Evolutionary conservation across 2,113 vertebrate genomes (phyloP), one percentile per base, ranked within the genome.

Genomic region (Cricetomys ansorgei): DNA sequence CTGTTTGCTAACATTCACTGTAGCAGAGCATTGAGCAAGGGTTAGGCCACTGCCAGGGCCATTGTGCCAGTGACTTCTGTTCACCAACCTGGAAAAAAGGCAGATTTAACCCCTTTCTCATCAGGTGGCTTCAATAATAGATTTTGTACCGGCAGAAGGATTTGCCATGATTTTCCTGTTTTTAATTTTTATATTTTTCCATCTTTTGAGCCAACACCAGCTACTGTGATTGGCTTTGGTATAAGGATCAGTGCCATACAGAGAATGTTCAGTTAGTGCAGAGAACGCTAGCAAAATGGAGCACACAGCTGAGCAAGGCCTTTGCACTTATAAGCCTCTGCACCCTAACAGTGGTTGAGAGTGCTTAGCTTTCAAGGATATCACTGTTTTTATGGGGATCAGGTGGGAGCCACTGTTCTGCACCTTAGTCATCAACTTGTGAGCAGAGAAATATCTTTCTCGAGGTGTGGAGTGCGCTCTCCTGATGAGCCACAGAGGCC

Each of bases 391-490:
- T 62, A 27, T 5, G 1, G 0, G 0, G 34, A 85, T 64, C 8
- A 1, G 67, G 92, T 5, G 53, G 31, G 81, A 96, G 67, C 76
- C 45, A 8, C 31, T 72, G 64, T 34, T 93, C n/a, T 3, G 0
- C 27, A 0, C 40, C 55, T 62, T 8, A 45, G 7, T 0, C 3
- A 70, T 48, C 62, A 45, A 1, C 43, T 43, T 21, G 53, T 40
- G 89, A 94, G 57, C 40, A 59, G 40, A 50, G 87, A 86, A 31
- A 79, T 59, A 19, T 88, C 55, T 64, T 93, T 67, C 53, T 77
- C 64, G 12, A 96, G 77, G 27, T 21, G 21, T 67, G 43, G 37
- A 12, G 80, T 86, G 43, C 29, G 15, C 91, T 96, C 16, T 87
- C n/a, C 12, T 4, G 72, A 94, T 70, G 69, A 92, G 92, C 73